phyloP scores from a whole-genome alignment of 2,888 invertebrate species.

The Thyatira batis region DNA sequence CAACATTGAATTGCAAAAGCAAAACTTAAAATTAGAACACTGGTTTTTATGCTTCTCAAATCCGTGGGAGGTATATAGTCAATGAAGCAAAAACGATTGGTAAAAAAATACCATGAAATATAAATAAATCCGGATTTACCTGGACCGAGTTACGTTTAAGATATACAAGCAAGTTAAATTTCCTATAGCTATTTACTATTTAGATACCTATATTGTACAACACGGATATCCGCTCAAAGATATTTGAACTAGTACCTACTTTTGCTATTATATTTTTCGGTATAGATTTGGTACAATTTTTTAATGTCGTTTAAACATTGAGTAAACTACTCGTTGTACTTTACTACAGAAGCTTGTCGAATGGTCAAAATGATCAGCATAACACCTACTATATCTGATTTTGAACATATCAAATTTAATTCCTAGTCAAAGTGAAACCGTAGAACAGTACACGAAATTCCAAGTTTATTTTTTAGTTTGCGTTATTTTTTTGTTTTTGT shows the following conservation, averaged over 20 bases:
- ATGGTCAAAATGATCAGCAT: neutral
- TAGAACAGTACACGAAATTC: neutral
- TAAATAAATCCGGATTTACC: neutral
- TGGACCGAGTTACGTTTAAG: neutral
- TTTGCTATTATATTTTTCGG: too few species aligned
- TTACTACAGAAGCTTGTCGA: too few species aligned
- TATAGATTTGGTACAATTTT: too few species aligned
- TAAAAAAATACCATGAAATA: neutral
- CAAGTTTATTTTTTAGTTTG: neutral
- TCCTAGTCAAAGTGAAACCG: neutral
- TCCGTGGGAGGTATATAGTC: slow-evolving; percentile 21
- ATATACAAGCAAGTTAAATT: too few species aligned
- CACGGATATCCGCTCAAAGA: too few species aligned
- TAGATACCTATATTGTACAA: neutral
- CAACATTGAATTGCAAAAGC: slow-evolving; percentile 22
- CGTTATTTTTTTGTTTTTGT: slow-evolving; percentile 10
- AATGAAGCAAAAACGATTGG: neutral
- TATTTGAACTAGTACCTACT: too few species aligned
- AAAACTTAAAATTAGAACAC: slow-evolving; percentile 23
- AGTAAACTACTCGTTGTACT: too few species aligned
- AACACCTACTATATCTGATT: neutral
- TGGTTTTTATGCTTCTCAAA: slow-evolving; percentile 22
- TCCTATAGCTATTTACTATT: neutral
- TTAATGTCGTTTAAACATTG: too few species aligned
- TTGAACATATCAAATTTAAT: neutral